Conservation (phyloP, 2,797 vertebrate species). For the Oreochromis grahami region DNA sequence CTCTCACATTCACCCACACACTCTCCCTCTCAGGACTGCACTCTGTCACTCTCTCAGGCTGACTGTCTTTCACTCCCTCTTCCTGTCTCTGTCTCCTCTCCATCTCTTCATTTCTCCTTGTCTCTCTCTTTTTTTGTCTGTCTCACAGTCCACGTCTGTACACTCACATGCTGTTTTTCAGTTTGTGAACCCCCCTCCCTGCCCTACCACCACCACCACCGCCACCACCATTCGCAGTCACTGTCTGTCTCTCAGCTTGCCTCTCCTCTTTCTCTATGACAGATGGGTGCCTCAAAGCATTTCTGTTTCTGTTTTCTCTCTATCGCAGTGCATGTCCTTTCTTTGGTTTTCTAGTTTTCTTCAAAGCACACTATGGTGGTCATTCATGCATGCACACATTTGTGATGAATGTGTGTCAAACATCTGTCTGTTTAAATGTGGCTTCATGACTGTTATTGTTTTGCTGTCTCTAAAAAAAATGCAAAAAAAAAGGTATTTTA, state of each 20-base stretch:
- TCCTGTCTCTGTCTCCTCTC: slow-evolving; percentile 37
- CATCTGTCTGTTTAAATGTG: neutral
- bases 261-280: slow-evolving; percentile 45
- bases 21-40: slow-evolving; percentile 54
- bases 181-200: slow-evolving; percentile 24
- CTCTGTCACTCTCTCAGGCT: slow-evolving; percentile 60
- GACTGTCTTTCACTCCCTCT: slow-evolving; percentile 57
- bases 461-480: neutral
- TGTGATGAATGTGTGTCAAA: neutral
- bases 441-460: neutral
- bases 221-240: neutral
- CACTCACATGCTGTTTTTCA: slow-evolving; percentile 49
- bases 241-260: slow-evolving; percentile 21
- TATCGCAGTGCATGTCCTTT: neutral
- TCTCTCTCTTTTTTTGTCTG: slow-evolving; percentile 1
- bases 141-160: slow-evolving; percentile 34
- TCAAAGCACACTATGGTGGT: neutral
- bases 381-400: slow-evolving; percentile 24
- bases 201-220: neutral
- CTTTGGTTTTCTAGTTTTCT: slow-evolving; percentile 16
- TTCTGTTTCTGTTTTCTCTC: slow-evolving; percentile 28
- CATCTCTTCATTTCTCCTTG: neutral
- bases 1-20: slow-evolving; percentile 67
- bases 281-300: slow-evolving; percentile 58
- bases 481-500: neutral